A percentile compares a stretch with the other conserved stretches of the same genome.
phyloP scores from a whole-genome alignment of 2,888 invertebrate species.

The Caenorhabditis zanzibari region DNA sequence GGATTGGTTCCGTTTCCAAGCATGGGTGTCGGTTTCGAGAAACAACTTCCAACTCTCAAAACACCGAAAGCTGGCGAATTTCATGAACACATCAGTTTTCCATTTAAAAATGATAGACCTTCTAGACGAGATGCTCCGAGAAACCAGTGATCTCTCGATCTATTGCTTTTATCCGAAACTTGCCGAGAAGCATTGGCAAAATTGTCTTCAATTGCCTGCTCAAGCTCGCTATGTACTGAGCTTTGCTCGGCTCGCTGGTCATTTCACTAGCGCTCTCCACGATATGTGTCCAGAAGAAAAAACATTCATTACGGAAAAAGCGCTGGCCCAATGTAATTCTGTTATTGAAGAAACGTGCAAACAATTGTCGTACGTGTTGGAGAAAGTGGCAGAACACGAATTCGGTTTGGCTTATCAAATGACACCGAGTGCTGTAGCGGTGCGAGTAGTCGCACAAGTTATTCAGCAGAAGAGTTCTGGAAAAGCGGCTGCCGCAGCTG shows the following conservation, averaged over 20 bases:
- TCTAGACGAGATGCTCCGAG: constrained; percentile 95
- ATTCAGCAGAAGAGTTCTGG: constrained; percentile 58
- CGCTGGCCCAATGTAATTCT: constrained; percentile 94
- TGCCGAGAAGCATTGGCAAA: constrained; percentile 91
- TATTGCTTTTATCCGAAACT: constrained; percentile 87
- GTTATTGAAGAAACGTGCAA: constrained; percentile 99
- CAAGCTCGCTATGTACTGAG: constrained; percentile 95
- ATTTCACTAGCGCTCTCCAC: constrained; percentile 98
- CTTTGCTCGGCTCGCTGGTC: constrained; percentile 97
- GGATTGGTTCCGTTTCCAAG: constrained; percentile 98
- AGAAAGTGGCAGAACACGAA: constrained; percentile 98
- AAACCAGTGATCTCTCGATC: constrained; percentile 96
- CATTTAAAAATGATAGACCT: constrained; percentile 99
- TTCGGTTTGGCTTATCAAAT: constrained; percentile 94
- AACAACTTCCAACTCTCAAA: constrained; percentile 89
- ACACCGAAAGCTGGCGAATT: constrained; percentile 91
- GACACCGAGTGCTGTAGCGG: constrained; percentile 71
- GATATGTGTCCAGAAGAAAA: constrained; percentile 97
- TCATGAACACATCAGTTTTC: constrained; percentile 94
- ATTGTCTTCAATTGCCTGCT: constrained; percentile 98
- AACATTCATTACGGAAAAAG: constrained; percentile 76
- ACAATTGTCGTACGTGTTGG: constrained; percentile 98
- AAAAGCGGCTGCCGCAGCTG: constrained; percentile 55
- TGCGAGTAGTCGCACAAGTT: constrained; percentile 65
- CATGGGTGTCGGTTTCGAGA: constrained; percentile 92